phyloP scores from a whole-genome alignment of 2,113 vertebrate genomes.

The Paedocypris sp. region DNA sequence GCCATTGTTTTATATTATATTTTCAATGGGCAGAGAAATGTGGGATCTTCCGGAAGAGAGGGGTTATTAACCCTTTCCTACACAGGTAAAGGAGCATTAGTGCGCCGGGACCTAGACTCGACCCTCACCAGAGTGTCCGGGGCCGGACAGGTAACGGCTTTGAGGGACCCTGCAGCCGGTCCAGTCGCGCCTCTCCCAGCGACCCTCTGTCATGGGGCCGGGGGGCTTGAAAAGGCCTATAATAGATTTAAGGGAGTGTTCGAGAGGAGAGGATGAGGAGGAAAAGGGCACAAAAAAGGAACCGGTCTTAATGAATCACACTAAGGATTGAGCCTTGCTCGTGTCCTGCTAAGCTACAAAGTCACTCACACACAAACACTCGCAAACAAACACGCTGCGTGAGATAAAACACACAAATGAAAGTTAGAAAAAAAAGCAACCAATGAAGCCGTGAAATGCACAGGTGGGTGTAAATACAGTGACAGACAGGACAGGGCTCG shows the following conservation, averaged over 20 bases:
- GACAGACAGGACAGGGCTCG: constrained; percentile 12
- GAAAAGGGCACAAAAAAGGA: constrained; percentile 34
- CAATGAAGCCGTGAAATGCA: constrained; percentile 6
- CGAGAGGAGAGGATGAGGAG: constrained; percentile 22
- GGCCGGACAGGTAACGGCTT: constrained; percentile 41
- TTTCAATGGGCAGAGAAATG: neutral
- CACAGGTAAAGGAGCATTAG: neutral
- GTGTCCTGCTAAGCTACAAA: neutral
- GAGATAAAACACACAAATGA: neutral
- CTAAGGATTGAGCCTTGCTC: constrained; percentile 8
- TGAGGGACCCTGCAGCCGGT: constrained; percentile 44
- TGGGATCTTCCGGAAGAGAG: neutral
- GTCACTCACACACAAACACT: constrained; percentile 4
- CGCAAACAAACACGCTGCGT: neutral
- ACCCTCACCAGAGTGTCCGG: constrained; percentile 45
- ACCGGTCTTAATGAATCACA: constrained; percentile 31
- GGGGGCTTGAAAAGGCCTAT: constrained; percentile 43
- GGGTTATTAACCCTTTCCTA: neutral
- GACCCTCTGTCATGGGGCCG: constrained; percentile 36
- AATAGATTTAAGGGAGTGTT: constrained; percentile 33
- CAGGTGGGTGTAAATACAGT: constrained; percentile 3
- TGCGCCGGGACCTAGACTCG: constrained; percentile 19
- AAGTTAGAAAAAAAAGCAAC: constrained; percentile 12
- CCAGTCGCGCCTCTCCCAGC: constrained; percentile 48
- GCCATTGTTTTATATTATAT: too few relatives aligned